Evolutionary conservation across 2,888 invertebrate species (phyloP).

Genomic region (Pterobdella sp.): DNA sequence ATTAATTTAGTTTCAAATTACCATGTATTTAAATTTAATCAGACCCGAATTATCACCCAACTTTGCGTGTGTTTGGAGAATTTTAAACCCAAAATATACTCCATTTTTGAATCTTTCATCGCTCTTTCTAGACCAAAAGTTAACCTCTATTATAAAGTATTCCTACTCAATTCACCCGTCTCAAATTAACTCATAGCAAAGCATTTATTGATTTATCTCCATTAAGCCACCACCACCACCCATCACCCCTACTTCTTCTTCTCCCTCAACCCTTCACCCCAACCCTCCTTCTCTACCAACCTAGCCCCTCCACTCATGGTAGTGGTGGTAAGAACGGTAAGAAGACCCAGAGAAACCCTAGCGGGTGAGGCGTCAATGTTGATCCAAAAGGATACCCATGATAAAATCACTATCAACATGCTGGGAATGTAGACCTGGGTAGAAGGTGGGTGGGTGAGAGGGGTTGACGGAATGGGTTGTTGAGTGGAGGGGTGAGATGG

Average conservation of each 20-base stretch:
- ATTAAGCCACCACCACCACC: neutral
- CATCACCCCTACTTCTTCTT: neutral
- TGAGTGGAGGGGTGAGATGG: too few species aligned
- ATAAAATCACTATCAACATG: conserved; percentile 70
- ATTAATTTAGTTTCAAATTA: too few species aligned
- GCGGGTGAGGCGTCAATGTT: conserved; percentile 76
- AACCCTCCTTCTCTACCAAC: conserved; percentile 10
- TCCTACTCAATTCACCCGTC: too few species aligned
- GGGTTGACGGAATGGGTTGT: neutral
- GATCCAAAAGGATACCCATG: conserved; percentile 94
- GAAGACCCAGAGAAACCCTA: conserved; percentile 75
- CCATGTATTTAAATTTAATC: too few species aligned
- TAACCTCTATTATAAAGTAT: too few species aligned
- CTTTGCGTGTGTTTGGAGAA: too few species aligned
- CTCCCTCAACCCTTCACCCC: too few species aligned
- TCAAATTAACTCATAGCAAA: neutral
- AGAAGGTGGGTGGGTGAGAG: neutral
- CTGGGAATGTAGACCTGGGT: conserved; percentile 34
- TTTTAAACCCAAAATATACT: too few species aligned
- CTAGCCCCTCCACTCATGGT: conserved; percentile 80
- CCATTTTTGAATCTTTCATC: too few species aligned
- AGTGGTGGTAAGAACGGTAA: conserved; percentile 67
- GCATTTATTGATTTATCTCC: neutral
- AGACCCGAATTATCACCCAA: too few species aligned
- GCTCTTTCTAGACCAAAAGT: too few species aligned